Conservation (phyloP, 2,797 vertebrate species). For the Nannoperca australis region DNA sequence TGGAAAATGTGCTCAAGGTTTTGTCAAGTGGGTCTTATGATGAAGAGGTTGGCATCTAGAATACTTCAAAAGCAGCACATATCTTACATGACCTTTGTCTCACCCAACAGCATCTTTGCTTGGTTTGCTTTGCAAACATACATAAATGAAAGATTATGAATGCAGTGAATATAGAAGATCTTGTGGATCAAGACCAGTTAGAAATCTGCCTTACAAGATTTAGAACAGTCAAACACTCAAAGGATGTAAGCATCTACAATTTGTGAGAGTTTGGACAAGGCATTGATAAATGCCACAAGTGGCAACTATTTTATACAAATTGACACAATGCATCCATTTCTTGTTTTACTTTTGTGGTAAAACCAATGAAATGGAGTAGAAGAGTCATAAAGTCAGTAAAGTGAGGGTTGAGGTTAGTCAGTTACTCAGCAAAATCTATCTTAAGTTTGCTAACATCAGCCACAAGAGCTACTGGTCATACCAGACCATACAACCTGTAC, state of each 20-base stretch:
- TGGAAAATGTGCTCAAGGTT: conserved; percentile 25
- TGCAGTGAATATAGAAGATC: neutral
- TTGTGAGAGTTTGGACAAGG: neutral
- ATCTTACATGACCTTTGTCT: neutral
- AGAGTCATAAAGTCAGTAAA: neutral
- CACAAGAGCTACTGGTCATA: neutral
- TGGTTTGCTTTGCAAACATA: neutral
- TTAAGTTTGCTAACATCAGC: neutral
- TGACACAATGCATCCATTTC: neutral
- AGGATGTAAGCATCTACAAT: neutral
- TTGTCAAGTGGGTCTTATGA: conserved; percentile 25
- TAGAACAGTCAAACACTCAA: neutral
- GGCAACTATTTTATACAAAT: neutral
- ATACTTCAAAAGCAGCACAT: neutral
- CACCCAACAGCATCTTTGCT: neutral
- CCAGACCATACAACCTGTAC: neutral
- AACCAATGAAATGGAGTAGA: neutral
- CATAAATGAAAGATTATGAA: neutral
- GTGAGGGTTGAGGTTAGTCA: neutral
- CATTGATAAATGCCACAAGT: neutral
- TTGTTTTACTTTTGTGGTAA: neutral
- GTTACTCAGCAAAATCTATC: neutral
- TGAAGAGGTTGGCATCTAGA: conserved; percentile 9
- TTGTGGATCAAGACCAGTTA: neutral
- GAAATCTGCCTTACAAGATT: neutral